Evolutionary conservation across 2,888 invertebrate species (phyloP).

Genomic region (Eristalis tenax): DNA sequence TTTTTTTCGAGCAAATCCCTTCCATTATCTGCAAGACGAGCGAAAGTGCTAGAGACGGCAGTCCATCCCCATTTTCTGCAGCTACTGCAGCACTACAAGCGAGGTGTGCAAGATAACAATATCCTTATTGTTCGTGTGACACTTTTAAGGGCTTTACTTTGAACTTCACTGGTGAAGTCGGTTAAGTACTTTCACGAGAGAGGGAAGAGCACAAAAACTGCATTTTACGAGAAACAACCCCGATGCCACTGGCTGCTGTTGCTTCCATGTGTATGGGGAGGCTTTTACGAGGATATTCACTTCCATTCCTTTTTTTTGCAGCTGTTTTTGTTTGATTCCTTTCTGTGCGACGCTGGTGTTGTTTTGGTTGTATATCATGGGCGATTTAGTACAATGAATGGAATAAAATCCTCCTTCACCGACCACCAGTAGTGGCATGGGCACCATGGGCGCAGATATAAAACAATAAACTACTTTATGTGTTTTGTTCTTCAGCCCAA

Average conservation of each 20-base stretch:
- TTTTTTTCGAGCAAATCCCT: conserved; percentile 16
- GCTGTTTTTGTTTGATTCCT: neutral
- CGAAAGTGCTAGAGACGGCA: conserved; percentile 6
- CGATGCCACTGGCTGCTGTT: conserved; percentile 8
- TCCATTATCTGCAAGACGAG: conserved; percentile 40
- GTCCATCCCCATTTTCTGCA: neutral
- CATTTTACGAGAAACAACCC: conserved; percentile 48
- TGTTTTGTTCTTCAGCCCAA: conserved; percentile 59
- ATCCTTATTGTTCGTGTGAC: conserved; percentile 63
- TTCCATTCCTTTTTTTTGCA: neutral
- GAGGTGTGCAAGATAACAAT: conserved; percentile 65
- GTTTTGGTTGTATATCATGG: conserved; percentile 33
- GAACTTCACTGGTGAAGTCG: conserved; percentile 65
- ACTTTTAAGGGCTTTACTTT: conserved; percentile 67
- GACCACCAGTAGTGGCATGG: neutral
- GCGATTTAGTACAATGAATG: conserved; percentile 65
- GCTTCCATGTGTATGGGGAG: conserved; percentile 8
- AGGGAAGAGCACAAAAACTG: conserved; percentile 22
- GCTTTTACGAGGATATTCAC: conserved; percentile 55
- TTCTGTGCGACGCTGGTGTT: neutral
- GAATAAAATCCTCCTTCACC: conserved; percentile 28
- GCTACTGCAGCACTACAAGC: conserved; percentile 36
- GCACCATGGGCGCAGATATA: conserved; percentile 30
- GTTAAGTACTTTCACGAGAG: conserved; percentile 55
- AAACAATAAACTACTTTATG: conserved; percentile 70